Conservation (phyloP, 2,888 invertebrate genomes). For the Microctonus aethiopoides region DNA sequence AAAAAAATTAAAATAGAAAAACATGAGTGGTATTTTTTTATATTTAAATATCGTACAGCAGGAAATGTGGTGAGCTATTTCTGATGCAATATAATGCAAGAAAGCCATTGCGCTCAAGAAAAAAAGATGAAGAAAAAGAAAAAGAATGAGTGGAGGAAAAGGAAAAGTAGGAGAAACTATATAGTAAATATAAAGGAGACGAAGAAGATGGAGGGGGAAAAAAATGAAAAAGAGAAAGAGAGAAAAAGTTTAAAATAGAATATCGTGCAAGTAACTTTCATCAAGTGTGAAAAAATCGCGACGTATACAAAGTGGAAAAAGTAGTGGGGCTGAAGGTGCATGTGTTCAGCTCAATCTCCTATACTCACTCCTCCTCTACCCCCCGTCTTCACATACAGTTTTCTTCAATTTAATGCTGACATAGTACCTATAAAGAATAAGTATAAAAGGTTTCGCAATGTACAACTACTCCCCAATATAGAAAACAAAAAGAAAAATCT, state of each 20-base stretch:
- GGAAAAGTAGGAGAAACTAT: not conserved
- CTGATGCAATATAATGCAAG: not conserved
- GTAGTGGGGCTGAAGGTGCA: constrained; percentile 4
- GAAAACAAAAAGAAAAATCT: too few species aligned
- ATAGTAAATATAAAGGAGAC: not conserved
- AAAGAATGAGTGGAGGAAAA: not conserved
- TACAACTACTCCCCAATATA: too few species aligned
- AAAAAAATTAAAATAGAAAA: too few species aligned
- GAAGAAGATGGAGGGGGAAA: not conserved
- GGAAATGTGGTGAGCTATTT: not conserved
- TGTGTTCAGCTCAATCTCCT: constrained; percentile 6
- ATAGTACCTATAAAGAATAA: too few species aligned
- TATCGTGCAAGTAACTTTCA: constrained; percentile 12
- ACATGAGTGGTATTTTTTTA: too few species aligned
- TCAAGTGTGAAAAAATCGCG: constrained; percentile 9
- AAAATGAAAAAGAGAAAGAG: not conserved
- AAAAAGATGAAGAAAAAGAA: not conserved
- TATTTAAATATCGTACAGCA: not conserved
- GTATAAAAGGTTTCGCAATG: too few species aligned
- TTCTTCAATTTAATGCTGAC: not conserved
- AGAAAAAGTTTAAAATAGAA: constrained; percentile 23
- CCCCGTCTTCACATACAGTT: not conserved
- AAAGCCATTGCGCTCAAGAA: not conserved
- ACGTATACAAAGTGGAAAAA: constrained; percentile 16
- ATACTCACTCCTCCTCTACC: not conserved